A percentile compares a stretch with the other conserved stretches of the same genome.
Evolutionary conservation across 2,888 invertebrate species (phyloP).

Genomic region (Syrista parreyssii): DNA sequence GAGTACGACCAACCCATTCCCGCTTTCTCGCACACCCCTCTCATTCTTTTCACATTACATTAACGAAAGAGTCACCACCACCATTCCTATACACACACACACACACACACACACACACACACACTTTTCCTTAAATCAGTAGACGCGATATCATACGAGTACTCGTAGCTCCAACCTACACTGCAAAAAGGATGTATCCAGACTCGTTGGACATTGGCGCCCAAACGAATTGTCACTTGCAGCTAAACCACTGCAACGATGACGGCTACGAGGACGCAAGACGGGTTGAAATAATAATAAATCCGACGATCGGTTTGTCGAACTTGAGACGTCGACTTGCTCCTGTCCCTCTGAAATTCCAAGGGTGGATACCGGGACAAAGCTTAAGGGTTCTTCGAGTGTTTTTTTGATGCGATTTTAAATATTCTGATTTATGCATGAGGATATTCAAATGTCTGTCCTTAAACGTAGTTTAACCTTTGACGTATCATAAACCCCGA

Average conservation of each 20-base stretch:
- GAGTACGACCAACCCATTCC: not conserved
- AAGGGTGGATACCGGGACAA: not conserved
- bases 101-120: not conserved
- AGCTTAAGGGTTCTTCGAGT: not conserved
- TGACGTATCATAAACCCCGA: not conserved
- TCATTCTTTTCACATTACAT: slow-evolving; percentile 7
- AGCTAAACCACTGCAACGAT: not conserved
- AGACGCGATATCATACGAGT: not conserved
- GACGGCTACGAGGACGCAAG: not conserved
- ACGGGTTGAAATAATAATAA: not conserved
- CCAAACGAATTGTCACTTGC: not conserved
- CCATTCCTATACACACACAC: not conserved
- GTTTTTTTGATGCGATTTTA: not conserved
- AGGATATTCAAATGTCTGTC: slow-evolving; percentile 9
- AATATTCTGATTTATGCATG: slow-evolving; percentile 11
- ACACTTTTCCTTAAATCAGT: not conserved
- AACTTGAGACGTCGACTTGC: not conserved
- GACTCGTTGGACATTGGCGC: not conserved
- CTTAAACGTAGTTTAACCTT: not conserved
- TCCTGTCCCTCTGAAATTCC: not conserved
- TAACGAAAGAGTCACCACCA: not conserved
- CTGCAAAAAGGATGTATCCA: not conserved
- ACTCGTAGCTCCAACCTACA: not conserved
- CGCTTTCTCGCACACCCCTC: not conserved
- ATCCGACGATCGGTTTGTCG: not conserved